Evolutionary conservation across 2,113 vertebrate genomes (phyloP).

Genomic region (Brienomyrus longianalis): DNA sequence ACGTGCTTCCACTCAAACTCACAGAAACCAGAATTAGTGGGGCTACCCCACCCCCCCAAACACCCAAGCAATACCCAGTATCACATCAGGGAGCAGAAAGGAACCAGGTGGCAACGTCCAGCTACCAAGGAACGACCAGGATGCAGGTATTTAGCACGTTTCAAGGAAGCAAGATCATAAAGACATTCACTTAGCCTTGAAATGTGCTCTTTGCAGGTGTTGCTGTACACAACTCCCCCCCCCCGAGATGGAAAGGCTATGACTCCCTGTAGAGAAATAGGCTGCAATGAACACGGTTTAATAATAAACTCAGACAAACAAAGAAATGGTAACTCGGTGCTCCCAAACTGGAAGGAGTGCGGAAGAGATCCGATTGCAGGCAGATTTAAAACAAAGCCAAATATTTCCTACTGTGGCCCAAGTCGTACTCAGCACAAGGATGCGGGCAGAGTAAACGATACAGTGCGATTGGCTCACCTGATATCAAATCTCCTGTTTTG

Average conservation of each 20-base stretch:
- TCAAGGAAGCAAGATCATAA: neutral
- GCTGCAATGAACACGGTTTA: neutral
- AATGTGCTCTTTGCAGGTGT: neutral
- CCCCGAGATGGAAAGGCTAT: neutral
- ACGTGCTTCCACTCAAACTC: neutral
- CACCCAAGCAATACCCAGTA: neutral
- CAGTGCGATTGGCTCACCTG: neutral
- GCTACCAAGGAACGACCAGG: neutral
- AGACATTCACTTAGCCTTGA: neutral
- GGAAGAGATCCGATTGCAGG: neutral
- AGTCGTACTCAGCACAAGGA: neutral
- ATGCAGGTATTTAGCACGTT: neutral
- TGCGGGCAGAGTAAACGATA: neutral
- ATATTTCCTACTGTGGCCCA: neutral
- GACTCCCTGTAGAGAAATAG: neutral
- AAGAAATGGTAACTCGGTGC: neutral
- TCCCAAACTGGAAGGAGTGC: neutral
- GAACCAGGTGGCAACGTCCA: neutral
- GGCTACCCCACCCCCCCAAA: neutral
- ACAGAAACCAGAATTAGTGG: neutral
- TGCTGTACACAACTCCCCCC: neutral
- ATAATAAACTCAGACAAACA: constrained; percentile 6
- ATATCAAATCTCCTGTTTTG: neutral
- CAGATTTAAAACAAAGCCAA: neutral
- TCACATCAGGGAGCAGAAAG: neutral